phyloP scores from a whole-genome alignment of 2,888 invertebrate species.

The Hirtodrosophila confusa region DNA sequence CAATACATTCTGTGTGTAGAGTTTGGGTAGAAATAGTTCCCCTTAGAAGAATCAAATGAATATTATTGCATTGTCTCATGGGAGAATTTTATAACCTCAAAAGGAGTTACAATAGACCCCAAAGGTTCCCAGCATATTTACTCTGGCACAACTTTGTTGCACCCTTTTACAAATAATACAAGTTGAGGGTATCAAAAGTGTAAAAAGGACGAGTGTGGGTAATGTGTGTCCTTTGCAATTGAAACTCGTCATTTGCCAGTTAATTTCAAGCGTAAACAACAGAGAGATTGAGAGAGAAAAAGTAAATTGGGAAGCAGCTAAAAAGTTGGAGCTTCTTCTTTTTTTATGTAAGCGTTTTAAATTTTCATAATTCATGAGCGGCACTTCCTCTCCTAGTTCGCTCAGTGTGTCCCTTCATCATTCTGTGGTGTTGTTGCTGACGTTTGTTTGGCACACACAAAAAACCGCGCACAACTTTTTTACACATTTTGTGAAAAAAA shows the following conservation, averaged over 20 bases:
- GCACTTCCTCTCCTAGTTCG: background rate
- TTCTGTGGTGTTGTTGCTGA: conserved; percentile 51
- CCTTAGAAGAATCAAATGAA: too few relatives aligned
- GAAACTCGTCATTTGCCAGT: conserved; percentile 67
- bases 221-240: conserved; percentile 59
- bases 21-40: too few relatives aligned
- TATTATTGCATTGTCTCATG: too few relatives aligned
- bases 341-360: conserved; percentile 49
- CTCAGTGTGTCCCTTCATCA: background rate
- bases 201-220: conserved; percentile 5
- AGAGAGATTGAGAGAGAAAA: conserved; percentile 6
- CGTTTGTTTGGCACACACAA: conserved; percentile 65
- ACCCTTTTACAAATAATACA: too few relatives aligned
- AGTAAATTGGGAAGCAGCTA: conserved; percentile 15
- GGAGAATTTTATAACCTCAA: too few relatives aligned
- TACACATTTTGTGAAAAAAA: conserved; percentile 2
- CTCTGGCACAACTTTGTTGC: too few relatives aligned
- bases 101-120: too few relatives aligned
- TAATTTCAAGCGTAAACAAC: conserved; percentile 71
- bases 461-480: conserved; percentile 54
- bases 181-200: background rate
- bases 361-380: conserved; percentile 76
- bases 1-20: too few relatives aligned
- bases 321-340: conserved; percentile 61
- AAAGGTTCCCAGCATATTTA: too few relatives aligned